Conservation (phyloP, 1,140 invertebrate species). For the Cryptotermes secundus region DNA sequence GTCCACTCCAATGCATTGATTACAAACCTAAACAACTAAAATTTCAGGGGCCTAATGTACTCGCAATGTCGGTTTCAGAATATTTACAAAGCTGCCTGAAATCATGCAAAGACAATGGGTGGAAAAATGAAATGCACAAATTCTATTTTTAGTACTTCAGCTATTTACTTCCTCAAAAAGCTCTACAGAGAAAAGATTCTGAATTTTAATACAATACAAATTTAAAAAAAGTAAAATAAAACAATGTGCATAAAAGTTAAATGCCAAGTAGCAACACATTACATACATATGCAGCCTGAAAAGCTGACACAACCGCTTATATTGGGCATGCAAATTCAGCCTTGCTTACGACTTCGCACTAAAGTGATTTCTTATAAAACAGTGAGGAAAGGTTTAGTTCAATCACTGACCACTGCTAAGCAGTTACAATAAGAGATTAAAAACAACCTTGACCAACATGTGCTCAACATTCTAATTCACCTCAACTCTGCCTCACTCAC, state of each 20-base stretch:
- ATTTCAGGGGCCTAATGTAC: conserved; percentile 35
- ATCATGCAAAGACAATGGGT: conserved; percentile 37
- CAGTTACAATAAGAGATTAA: not conserved
- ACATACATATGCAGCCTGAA: conserved; percentile 20
- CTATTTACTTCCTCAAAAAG: conserved; percentile 36
- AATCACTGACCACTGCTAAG: not conserved
- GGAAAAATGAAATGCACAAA: conserved; percentile 36
- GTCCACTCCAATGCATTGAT: conserved; percentile 33
- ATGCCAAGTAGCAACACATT: conserved; percentile 32
- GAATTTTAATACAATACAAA: conserved; percentile 37
- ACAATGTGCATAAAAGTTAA: conserved; percentile 32
- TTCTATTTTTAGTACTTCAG: conserved; percentile 33
- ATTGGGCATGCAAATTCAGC: conserved; percentile 29
- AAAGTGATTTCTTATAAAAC: not conserved
- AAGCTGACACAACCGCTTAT: conserved; percentile 19
- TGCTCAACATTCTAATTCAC: not conserved
- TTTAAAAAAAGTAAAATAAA: conserved; percentile 33
- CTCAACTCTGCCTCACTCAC: conserved; percentile 25
- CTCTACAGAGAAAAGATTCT: conserved; percentile 34
- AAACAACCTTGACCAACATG: not conserved
- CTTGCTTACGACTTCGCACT: not conserved
- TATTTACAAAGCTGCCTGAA: conserved; percentile 36
- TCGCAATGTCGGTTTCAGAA: conserved; percentile 33
- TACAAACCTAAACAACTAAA: conserved; percentile 28
- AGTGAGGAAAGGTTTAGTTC: not conserved